These are phyloP conservation scores for Drosophila fulvimacula DNA, from an alignment of 2,888 invertebrate species.

Conservation along the genomic window DNA sequence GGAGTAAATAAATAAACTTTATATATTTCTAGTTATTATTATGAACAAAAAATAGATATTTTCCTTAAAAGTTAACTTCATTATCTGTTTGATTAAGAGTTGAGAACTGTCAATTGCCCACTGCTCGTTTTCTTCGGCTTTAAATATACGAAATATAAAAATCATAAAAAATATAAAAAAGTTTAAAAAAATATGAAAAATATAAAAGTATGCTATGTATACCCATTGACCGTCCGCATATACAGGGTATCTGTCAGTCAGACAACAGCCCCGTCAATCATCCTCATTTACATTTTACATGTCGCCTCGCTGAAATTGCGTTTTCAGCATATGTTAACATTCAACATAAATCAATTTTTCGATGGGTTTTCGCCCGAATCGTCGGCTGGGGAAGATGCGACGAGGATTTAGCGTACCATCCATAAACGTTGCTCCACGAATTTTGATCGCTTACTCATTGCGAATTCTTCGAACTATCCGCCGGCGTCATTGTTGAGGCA, in stretches of 20 bases:
- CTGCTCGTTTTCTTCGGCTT: too few relatives aligned
- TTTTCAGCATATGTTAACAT: slow-evolving; percentile 47
- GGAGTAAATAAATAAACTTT: neutral
- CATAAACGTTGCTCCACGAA: slow-evolving; percentile 31
- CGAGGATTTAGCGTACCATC: neutral
- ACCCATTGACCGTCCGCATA: neutral
- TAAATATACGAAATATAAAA: too few relatives aligned
- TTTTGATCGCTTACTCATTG: slow-evolving; percentile 48
- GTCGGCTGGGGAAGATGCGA: neutral
- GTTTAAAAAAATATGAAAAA: too few relatives aligned
- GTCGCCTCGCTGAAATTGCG: slow-evolving; percentile 24
- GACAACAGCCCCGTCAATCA: neutral
- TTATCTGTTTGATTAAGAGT: neutral
- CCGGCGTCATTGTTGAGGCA: slow-evolving; percentile 24
- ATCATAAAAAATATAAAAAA: too few relatives aligned
- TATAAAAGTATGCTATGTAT: too few relatives aligned
- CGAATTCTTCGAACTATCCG: slow-evolving; percentile 37
- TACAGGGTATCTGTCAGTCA: slow-evolving; percentile 25
- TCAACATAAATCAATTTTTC: slow-evolving; percentile 38
- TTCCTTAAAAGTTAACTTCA: neutral
- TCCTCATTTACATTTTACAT: slow-evolving; percentile 23
- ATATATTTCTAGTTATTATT: neutral
- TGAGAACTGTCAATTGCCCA: slow-evolving; percentile 5
- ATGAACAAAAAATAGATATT: neutral
- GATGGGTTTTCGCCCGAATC: neutral